Conservation (phyloP, 2,888 invertebrate genomes). For the Ditula angustiorana region DNA sequence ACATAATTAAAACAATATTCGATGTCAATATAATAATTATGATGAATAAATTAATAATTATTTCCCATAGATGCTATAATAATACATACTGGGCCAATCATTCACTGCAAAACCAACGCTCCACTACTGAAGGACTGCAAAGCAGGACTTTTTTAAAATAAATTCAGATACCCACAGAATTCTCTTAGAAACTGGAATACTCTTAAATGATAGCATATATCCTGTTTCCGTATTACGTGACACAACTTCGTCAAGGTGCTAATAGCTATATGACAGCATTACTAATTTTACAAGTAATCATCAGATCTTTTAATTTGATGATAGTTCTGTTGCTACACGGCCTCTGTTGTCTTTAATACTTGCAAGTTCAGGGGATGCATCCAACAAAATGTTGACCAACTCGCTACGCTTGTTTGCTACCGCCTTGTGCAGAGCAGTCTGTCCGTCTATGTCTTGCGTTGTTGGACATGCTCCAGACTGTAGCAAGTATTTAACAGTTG, state of each 20-base stretch:
- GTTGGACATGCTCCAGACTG: slow-evolving; percentile 86
- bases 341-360: slow-evolving; percentile 73
- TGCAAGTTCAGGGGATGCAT: slow-evolving; percentile 65
- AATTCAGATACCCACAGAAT: not conserved
- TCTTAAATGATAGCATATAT: no score
- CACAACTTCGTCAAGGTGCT: not conserved
- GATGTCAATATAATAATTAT: slow-evolving; percentile 28
- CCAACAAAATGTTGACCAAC: slow-evolving; percentile 71
- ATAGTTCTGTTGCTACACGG: slow-evolving; percentile 68
- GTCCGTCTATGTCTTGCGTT: slow-evolving; percentile 91
- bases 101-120: no score
- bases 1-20: slow-evolving; percentile 25
- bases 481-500: slow-evolving; percentile 88
- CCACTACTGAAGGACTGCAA: slow-evolving; percentile 8
- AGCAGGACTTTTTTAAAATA: not conserved
- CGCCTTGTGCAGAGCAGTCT: slow-evolving; percentile 92
- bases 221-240: no score
- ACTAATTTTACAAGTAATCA: not conserved
- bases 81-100: no score
- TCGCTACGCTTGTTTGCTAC: slow-evolving; percentile 81
- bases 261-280: not conserved
- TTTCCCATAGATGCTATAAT: not conserved
- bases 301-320: slow-evolving; percentile 5
- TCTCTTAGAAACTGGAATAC: no score
- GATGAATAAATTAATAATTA: slow-evolving; percentile 19